These are phyloP conservation scores for Taphrorychus bicolor DNA, from an alignment of 2,888 invertebrate species.

Conservation along the genomic window DNA sequence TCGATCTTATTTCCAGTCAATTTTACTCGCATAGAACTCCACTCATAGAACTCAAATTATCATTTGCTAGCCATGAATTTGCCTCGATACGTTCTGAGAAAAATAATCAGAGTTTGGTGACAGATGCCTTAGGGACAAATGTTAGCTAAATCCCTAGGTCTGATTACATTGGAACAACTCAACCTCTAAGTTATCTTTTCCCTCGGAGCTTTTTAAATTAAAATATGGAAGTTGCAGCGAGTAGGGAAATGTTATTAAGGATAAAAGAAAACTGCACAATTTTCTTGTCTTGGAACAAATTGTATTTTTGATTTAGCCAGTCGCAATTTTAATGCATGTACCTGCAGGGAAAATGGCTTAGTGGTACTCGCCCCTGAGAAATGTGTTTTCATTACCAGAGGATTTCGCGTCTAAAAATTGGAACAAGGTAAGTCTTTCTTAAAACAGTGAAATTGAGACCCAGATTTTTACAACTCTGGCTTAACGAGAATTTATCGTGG, in stretches of 20 bases:
- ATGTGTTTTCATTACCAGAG: background rate
- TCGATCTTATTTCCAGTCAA: background rate
- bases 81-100: background rate
- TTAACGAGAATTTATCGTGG: constrained; percentile 31
- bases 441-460: background rate
- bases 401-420: background rate
- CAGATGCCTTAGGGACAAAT: constrained; percentile 7
- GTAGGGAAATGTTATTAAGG: constrained; percentile 26
- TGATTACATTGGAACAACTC: constrained; percentile 22
- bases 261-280: constrained; percentile 29
- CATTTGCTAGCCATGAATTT: background rate
- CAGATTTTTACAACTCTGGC: constrained; percentile 23
- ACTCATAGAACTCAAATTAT: background rate
- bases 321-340: constrained; percentile 3
- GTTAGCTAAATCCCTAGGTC: constrained; percentile 20
- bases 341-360: background rate
- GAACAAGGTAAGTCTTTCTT: background rate
- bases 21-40: background rate
- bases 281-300: constrained; percentile 18
- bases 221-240: constrained; percentile 27
- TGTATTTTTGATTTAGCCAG: constrained; percentile 8
- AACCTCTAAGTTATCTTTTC: constrained; percentile 29
- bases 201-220: constrained; percentile 35
- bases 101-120: background rate
- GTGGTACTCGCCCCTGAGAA: background rate